Evolutionary conservation across 2,113 vertebrate species (phyloP), one percentile per base, ranked within the genome.

Genomic region (Carassius auratus): DNA sequence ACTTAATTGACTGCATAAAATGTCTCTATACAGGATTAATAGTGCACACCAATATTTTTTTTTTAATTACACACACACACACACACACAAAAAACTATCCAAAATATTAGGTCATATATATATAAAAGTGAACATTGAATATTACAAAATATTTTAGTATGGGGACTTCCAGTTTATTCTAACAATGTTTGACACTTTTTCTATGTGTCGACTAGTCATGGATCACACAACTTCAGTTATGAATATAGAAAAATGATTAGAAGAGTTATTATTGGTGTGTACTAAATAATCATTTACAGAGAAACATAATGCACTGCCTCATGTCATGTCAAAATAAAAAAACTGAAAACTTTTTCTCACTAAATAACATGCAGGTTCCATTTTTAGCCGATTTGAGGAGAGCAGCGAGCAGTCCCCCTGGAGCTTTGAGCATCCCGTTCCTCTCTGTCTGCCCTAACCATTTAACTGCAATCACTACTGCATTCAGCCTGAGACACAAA

Each of bases 381-480:
- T 50, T 78, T 77, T 83, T 75, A 83, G 83, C 75, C 73, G 38
- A 73, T 23, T 26, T 48, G 75, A 76, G 87, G 42, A 33, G 78
- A 76, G 36, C 66, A 61, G 13, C 68, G 66, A 78, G 76, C 76
- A 6, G 66, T 76, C 61, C 62, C 59, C 12, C 30, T 66, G 17
- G 36, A 21, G 48, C 61, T 30, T 23, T 61, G 73, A 48, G 59
- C 83, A 13, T 76, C 81, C 80, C 75, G 66, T 38, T 52, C 61
- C 77, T 48, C 38, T 19, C 21, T 74, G 68, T 84, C 57, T 68
- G 81, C 85, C 90, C 92, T 26, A 81, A 83, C 88, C 88, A 82
- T 85, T 92, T 73, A 89, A 91, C 87, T 78, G 86, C 84, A 90
- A 84, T 92, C 92, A 91, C 92, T 93, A 92, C 87, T 89, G 84